Base-by-base conservation (phyloP, 2,113 vertebrate species). In the Lophius piscatorius region DNA sequence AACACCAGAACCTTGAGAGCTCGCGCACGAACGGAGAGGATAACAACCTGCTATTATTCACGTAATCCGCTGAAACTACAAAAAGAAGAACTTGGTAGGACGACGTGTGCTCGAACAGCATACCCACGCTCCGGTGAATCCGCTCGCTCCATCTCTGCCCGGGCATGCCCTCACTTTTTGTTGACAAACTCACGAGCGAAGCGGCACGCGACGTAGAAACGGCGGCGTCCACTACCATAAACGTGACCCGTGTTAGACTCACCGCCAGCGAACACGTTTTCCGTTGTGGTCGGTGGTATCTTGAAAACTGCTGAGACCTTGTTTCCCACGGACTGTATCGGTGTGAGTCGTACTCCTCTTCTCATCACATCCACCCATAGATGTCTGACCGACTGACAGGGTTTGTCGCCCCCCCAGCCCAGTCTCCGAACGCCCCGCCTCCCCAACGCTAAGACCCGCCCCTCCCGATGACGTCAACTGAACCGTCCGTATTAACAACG, bases 241-340 rank as follows among this genome's bases (percentile, higher is more conserved):
- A 14, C 21, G 16, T 4, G 29, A 31, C 5, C 9, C 29, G 2
- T 1, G 5, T 4, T 14, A n/a, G 17, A 88, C 88, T 89, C 80
- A 90, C 88, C 88, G 88, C 87, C 83, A 79, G 69, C 20, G 50
- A 72, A 81, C 13, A 67, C 67, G 63, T 22, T 57, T 85, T 81
- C 84, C 84, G 82, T 83, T 36, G 77, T 57, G 62, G 64, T 59
- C 24, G 87, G 83, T 80, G 87, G 81, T 87, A 85, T 88, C 54
- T 89, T 87, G 85, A 82, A 73, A 57, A 59, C 36, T 65, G 52
- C 28, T 6, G 75, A 41, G 54, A 42, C 55, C 66, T 57, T 66
- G 70, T 74, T 70, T 76, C 42, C 40, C 17, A 9, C 24, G 31
- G 71, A 65, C 58, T 35, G 76, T 36, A 47, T 22, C 7, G 75